phyloP scores from a whole-genome alignment of 92 coral and sea anemone genomes.

The Virgularia gustaviana region DNA sequence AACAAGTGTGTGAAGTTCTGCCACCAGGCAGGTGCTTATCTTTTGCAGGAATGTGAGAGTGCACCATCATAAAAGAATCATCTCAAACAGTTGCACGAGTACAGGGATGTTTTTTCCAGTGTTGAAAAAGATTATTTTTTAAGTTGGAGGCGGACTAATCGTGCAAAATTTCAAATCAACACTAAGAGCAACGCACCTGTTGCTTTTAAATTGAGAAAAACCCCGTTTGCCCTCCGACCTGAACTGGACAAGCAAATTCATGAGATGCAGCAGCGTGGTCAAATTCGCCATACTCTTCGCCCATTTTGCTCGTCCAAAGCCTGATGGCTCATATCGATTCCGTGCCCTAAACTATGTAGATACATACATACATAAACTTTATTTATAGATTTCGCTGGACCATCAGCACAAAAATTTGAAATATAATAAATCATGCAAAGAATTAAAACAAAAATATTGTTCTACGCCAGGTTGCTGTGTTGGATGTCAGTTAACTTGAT shows the following conservation, averaged over 20 bases:
- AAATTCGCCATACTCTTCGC: slow-evolving; percentile 48
- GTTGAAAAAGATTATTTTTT: slow-evolving; percentile 48
- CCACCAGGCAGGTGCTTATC: no score
- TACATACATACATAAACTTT: no score
- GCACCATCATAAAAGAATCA: no score
- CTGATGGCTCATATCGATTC: slow-evolving; percentile 43
- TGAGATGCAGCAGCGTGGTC: slow-evolving; percentile 50
- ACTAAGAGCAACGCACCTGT: slow-evolving; percentile 49
- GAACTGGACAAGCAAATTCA: slow-evolving; percentile 50
- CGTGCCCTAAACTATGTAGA: no score
- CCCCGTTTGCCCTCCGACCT: slow-evolving; percentile 50
- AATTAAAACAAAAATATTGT: no score
- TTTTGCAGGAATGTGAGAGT: no score
- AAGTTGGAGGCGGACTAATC: slow-evolving; percentile 49
- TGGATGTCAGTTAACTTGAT: no score
- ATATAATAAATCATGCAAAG: no score
- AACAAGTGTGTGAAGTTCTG: no score
- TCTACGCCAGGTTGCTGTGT: no score
- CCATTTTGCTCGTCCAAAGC: slow-evolving; percentile 45
- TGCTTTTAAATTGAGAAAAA: slow-evolving; percentile 52
- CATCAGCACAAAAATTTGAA: no score
- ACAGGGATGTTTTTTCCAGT: slow-evolving; percentile 53
- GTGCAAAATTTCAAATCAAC: slow-evolving; percentile 50
- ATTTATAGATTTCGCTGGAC: no score
- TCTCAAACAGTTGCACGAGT: background rate